Evolutionary conservation across 2,797 vertebrate genomes (phyloP).

Genomic region (Enteromius mattozi): DNA sequence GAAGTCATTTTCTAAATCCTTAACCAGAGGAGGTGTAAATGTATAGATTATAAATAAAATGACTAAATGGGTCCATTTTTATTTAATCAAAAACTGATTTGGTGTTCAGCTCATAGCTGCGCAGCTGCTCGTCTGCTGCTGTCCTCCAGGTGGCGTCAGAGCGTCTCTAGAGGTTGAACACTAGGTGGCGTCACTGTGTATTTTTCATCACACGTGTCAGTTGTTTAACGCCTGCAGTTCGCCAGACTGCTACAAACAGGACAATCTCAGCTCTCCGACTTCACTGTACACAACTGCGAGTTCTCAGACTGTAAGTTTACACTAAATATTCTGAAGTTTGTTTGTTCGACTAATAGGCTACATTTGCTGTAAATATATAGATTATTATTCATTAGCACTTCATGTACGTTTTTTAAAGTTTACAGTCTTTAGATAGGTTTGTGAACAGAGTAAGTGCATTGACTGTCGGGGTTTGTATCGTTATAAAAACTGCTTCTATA

Average conservation of each 20-base stretch:
- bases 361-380: background rate
- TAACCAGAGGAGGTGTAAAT: background rate
- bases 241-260: background rate
- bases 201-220: slow-evolving; percentile 14
- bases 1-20: background rate
- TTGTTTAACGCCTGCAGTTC: background rate
- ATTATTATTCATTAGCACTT: background rate
- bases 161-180: background rate
- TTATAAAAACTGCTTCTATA: background rate
- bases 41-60: background rate
- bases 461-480: background rate
- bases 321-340: background rate
- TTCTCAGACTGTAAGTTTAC: slow-evolving; percentile 5
- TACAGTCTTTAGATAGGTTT: background rate
- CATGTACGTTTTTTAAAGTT: background rate
- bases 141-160: background rate
- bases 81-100: background rate
- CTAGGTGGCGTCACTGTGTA: slow-evolving; percentile 6
- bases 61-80: background rate
- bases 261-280: slow-evolving; percentile 5
- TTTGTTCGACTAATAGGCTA: background rate
- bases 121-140: background rate
- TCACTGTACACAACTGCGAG: background rate
- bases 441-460: background rate
- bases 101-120: background rate